Evolutionary conservation across 1,140 invertebrate species (phyloP).

Genomic region (Drosophila ogumai): DNA sequence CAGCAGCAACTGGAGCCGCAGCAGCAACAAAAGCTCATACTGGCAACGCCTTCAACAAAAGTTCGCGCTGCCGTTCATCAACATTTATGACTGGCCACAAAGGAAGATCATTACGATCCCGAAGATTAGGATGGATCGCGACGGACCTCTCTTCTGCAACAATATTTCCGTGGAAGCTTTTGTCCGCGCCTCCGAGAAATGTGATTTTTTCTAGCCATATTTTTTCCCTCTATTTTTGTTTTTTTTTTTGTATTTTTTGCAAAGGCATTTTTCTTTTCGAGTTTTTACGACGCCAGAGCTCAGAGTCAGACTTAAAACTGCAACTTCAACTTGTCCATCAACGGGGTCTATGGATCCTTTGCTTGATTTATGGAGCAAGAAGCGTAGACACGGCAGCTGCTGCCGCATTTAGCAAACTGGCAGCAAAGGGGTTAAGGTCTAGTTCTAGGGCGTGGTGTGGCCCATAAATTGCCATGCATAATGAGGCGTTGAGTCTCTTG

Average conservation of each 20-base stretch:
- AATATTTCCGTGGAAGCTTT: constrained; percentile 63
- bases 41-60: constrained; percentile 76
- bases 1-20: constrained; percentile 41
- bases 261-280: constrained; percentile 41
- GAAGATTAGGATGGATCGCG: constrained; percentile 33
- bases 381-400: constrained; percentile 76
- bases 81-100: constrained; percentile 77
- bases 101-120: constrained; percentile 43
- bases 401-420: constrained; percentile 67
- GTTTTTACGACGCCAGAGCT: constrained; percentile 23
- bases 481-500: constrained; percentile 72
- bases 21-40: constrained; percentile 70
- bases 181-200: constrained; percentile 47
- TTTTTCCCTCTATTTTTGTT: constrained; percentile 13
- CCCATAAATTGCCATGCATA: constrained; percentile 73
- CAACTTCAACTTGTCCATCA: constrained; percentile 25
- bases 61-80: constrained; percentile 81
- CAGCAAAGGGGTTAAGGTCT: constrained; percentile 15
- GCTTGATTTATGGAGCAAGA: constrained; percentile 75
- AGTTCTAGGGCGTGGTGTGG: constrained; percentile 35
- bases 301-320: constrained; percentile 4
- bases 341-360: constrained; percentile 59
- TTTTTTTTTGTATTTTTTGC: background rate
- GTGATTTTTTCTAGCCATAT: constrained; percentile 70
- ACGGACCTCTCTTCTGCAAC: constrained; percentile 59